A percentile compares a stretch with the other conserved stretches of the same genome.
Conservation (phyloP, 2,888 invertebrate genomes). For the Tetheella fluctuosa region DNA sequence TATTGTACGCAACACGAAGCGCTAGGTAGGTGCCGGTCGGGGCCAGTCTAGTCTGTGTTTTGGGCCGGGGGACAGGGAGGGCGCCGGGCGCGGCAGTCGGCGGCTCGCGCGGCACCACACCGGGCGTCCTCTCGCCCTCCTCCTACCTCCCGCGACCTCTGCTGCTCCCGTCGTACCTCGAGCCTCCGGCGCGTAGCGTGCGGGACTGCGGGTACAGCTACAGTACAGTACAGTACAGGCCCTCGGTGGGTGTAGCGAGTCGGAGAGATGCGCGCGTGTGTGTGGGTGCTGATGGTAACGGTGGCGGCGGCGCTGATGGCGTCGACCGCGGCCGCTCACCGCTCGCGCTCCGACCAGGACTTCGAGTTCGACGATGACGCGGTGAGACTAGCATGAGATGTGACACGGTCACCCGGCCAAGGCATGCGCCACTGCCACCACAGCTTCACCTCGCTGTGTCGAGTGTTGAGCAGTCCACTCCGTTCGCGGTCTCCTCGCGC, state of each 20-base stretch:
- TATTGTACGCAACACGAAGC: background rate
- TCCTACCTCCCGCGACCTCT: background rate
- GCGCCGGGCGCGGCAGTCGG: slow-evolving; percentile 18
- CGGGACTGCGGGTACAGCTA: slow-evolving; percentile 7
- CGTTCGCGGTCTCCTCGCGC: too few relatives aligned
- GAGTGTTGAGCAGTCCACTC: too few relatives aligned
- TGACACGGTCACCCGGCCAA: too few relatives aligned
- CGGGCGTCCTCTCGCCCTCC: background rate
- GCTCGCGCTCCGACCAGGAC: slow-evolving; percentile 63
- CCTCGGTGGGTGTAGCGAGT: slow-evolving; percentile 33
- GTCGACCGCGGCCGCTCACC: slow-evolving; percentile 48
- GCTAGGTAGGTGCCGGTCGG: background rate
- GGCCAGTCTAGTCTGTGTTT: background rate
- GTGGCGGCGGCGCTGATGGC: slow-evolving; percentile 44
- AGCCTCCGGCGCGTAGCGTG: slow-evolving; percentile 19
- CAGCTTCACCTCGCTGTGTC: too few relatives aligned
- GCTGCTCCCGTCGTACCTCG: too few relatives aligned
- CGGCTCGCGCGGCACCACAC: slow-evolving; percentile 20
- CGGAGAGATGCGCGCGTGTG: slow-evolving; percentile 38
- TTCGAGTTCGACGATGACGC: slow-evolving; percentile 77
- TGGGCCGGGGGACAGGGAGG: slow-evolving; percentile 15
- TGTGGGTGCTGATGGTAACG: slow-evolving; percentile 41
- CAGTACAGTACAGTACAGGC: slow-evolving; percentile 19
- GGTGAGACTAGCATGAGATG: slow-evolving; percentile 43
- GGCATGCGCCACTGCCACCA: too few relatives aligned